Conservation (phyloP, 30 jellyfish, hydroid and myxozoan genomes). For the Hydra vulgaris region DNA sequence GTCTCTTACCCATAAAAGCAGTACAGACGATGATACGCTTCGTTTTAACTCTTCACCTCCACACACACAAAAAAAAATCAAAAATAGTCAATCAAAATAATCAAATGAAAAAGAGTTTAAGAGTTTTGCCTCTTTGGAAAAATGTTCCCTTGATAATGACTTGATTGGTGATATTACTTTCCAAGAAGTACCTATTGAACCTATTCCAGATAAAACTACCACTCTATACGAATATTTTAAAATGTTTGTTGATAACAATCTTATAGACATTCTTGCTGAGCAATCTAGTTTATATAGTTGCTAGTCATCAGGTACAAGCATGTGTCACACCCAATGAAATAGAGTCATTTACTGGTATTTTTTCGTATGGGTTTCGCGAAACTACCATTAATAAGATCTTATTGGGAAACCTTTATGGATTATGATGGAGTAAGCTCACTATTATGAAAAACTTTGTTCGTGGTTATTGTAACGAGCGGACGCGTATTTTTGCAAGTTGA, state of each 20-base stretch:
- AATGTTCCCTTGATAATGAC: background rate
- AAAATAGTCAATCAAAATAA: background rate
- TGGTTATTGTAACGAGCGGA: no score
- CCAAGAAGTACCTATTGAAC: conserved; percentile 4
- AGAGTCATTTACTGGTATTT: conserved; percentile 28
- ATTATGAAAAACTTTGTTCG: no score
- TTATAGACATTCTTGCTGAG: conserved; percentile 7
- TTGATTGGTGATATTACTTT: conserved; percentile 7
- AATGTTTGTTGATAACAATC: conserved; percentile 14
- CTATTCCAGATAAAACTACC: conserved; percentile 2
- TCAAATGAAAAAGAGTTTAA: background rate
- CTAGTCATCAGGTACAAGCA: conserved; percentile 13
- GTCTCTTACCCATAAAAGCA: background rate
- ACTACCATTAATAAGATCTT: conserved; percentile 18
- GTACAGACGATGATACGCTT: background rate
- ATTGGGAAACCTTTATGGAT: conserved; percentile 26
- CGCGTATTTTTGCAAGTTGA: no score
- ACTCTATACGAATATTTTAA: conserved; percentile 25
- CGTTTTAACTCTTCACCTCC: background rate
- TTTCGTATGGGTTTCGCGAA: conserved; percentile 31
- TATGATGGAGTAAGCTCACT: conserved; percentile 27
- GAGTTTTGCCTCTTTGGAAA: conserved; percentile 1
- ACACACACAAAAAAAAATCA: background rate
- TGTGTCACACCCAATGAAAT: conserved; percentile 12
- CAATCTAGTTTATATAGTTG: conserved; percentile 1